A percentile compares a stretch with the other conserved stretches of the same genome.
phyloP scores from a whole-genome alignment of 2,888 invertebrate species.

The Hirtodrosophila cameraria region DNA sequence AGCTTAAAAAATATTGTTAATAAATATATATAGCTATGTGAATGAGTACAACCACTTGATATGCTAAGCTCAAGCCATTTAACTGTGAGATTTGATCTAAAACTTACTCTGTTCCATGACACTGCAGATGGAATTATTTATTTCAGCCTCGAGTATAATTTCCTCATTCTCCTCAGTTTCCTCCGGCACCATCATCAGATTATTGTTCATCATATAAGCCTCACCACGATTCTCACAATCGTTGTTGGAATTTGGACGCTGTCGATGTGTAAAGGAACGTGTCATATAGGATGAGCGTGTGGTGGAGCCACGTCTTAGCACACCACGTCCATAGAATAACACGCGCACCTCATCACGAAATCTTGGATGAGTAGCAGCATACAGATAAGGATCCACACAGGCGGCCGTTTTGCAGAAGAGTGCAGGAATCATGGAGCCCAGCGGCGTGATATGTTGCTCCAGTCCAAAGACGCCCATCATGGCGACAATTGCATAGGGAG shows the following conservation, averaged over 20 bases:
- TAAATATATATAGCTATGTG: not conserved
- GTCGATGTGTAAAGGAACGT: slow-evolving; percentile 70
- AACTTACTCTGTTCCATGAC: slow-evolving; percentile 72
- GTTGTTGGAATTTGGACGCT: slow-evolving; percentile 47
- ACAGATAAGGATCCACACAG: slow-evolving; percentile 92
- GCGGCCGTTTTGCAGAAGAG: slow-evolving; percentile 92
- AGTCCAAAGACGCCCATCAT: slow-evolving; percentile 89
- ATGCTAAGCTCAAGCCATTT: not conserved
- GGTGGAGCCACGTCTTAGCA: slow-evolving; percentile 73
- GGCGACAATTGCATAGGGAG: slow-evolving; percentile 91
- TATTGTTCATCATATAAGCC: slow-evolving; percentile 61
- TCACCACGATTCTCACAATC: slow-evolving; percentile 49
- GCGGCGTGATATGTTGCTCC: slow-evolving; percentile 88
- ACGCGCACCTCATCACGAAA: slow-evolving; percentile 87
- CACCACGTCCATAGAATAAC: slow-evolving; percentile 71
- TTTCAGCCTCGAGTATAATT: slow-evolving; percentile 63
- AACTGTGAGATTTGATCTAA: slow-evolving; percentile 37
- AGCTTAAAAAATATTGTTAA: not conserved
- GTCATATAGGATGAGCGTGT: slow-evolving; percentile 79
- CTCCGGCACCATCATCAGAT: slow-evolving; percentile 73
- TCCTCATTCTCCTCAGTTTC: slow-evolving; percentile 76
- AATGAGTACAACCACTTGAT: slow-evolving; percentile 4
- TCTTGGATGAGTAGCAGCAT: slow-evolving; percentile 91
- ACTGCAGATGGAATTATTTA: slow-evolving; percentile 50
- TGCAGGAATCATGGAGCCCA: slow-evolving; percentile 90